A percentile compares a stretch with the other conserved stretches of the same genome.
phyloP scores from a whole-genome alignment of 1,140 invertebrate genomes.

The Sitodiplosis mosellana region DNA sequence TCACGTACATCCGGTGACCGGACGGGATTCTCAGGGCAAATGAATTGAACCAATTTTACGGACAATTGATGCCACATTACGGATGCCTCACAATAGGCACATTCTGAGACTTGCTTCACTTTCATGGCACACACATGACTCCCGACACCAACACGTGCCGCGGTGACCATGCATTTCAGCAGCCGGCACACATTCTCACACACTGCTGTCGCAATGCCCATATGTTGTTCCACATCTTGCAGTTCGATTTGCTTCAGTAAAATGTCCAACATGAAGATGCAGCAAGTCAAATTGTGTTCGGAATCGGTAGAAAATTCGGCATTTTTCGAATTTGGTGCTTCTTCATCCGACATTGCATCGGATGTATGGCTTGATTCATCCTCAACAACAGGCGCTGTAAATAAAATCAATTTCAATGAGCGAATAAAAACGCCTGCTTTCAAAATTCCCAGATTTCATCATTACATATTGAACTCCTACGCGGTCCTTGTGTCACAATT shows the following conservation, averaged over 20 bases:
- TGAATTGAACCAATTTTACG: conserved; percentile 56
- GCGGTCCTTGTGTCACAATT: conserved; percentile 18
- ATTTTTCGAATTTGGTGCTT: conserved; percentile 36
- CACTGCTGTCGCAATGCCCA: conserved; percentile 55
- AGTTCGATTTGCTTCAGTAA: conserved; percentile 92
- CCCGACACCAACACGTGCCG: conserved; percentile 44
- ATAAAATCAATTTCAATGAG: too few species aligned
- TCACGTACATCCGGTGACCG: conserved; percentile 54
- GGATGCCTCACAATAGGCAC: conserved; percentile 77
- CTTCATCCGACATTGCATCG: conserved; percentile 49
- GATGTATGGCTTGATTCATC: conserved; percentile 50
- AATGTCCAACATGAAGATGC: conserved; percentile 91
- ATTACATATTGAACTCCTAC: conserved; percentile 36
- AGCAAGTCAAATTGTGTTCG: conserved; percentile 73
- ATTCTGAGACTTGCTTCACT: conserved; percentile 37
- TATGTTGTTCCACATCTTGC: conserved; percentile 72
- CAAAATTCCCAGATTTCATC: conserved; percentile 11
- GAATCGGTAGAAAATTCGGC: conserved; percentile 40
- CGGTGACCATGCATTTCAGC: conserved; percentile 64
- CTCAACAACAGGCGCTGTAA: conserved; percentile 39
- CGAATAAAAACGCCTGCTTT: not conserved
- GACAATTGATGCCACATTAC: conserved; percentile 88
- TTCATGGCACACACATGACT: conserved; percentile 45
- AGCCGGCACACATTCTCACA: conserved; percentile 59
- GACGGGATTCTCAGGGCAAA: conserved; percentile 54